These are phyloP conservation scores for Troides helena DNA, from an alignment of 2,888 invertebrate species.

Conservation along the genomic window DNA sequence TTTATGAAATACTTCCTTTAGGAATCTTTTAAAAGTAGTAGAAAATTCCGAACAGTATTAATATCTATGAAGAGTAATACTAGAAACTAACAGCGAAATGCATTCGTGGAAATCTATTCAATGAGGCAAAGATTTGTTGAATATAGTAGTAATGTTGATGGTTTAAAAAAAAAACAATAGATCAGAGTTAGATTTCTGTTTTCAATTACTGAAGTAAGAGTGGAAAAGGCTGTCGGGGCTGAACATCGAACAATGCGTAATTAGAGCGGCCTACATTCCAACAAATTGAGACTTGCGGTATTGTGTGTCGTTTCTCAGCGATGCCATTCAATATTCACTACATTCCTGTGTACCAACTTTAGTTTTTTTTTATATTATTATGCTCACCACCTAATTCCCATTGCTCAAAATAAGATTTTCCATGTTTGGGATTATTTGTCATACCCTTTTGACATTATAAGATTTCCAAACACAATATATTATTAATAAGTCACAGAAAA, in stretches of 20 bases:
- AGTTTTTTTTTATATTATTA: not conserved
- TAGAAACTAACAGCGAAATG: too few species aligned
- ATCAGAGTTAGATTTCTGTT: not conserved
- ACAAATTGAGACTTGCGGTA: constrained; percentile 2
- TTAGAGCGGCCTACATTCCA: constrained; percentile 19
- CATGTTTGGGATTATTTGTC: too few species aligned
- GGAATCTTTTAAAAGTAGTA: too few species aligned
- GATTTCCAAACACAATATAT: too few species aligned
- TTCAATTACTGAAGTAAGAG: constrained; percentile 4
- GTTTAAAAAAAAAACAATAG: not conserved
- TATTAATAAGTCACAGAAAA: too few species aligned
- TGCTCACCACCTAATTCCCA: not conserved
- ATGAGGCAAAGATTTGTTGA: not conserved
- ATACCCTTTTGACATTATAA: too few species aligned
- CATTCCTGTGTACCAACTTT: not conserved
- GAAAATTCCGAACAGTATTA: too few species aligned
- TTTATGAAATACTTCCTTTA: too few species aligned
- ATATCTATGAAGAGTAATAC: too few species aligned
- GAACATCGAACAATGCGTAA: constrained; percentile 20
- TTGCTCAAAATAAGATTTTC: too few species aligned
- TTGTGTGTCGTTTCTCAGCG: constrained; percentile 4
- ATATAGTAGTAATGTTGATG: not conserved
- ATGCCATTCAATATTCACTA: constrained; percentile 4
- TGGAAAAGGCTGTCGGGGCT: constrained; percentile 1
- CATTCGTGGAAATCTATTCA: too few species aligned